Percentiles rank a stretch among this genome's conserved stretches.
Evolutionary conservation across 2,113 vertebrate species (phyloP).

Genomic region (Cyanoramphus novaezelandiae): DNA sequence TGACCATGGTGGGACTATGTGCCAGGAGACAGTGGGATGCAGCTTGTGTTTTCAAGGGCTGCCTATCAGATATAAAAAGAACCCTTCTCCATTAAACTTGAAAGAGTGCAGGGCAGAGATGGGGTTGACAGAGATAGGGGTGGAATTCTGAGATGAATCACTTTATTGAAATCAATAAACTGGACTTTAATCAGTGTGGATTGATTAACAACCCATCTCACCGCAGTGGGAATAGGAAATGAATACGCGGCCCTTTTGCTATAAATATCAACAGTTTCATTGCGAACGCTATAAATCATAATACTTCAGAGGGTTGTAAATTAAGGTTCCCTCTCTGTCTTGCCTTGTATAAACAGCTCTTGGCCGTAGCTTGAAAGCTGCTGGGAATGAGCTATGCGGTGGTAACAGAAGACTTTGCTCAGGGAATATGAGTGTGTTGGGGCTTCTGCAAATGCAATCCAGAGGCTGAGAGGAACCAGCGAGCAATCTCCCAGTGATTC

Average conservation of each 20-base stretch:
- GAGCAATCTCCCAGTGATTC: neutral
- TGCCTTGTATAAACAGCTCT: neutral
- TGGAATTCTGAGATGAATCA: neutral
- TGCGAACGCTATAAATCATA: slow-evolving; percentile 27
- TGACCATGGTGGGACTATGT: accelerated
- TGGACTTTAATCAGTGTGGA: neutral
- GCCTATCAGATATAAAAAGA: neutral
- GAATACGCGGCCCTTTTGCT: neutral
- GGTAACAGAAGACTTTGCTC: neutral
- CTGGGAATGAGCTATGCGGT: neutral
- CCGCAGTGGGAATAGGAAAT: slow-evolving; percentile 31
- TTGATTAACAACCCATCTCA: slow-evolving; percentile 12
- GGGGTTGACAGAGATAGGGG: slow-evolving; percentile 2
- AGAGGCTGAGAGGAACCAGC: neutral
- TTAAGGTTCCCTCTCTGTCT: slow-evolving; percentile 18
- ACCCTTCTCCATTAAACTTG: neutral
- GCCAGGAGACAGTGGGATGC: neutral
- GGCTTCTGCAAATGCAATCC: neutral
- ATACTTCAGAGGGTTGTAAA: slow-evolving; percentile 31
- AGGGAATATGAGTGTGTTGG: neutral
- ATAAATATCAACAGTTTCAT: slow-evolving; percentile 46
- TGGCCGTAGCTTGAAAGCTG: neutral
- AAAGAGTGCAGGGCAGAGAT: neutral
- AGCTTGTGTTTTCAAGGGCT: neutral
- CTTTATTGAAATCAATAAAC: slow-evolving; percentile 17